Evolutionary conservation across 1,140 invertebrate genomes (phyloP).

Genomic region (Drosophila mayri): DNA sequence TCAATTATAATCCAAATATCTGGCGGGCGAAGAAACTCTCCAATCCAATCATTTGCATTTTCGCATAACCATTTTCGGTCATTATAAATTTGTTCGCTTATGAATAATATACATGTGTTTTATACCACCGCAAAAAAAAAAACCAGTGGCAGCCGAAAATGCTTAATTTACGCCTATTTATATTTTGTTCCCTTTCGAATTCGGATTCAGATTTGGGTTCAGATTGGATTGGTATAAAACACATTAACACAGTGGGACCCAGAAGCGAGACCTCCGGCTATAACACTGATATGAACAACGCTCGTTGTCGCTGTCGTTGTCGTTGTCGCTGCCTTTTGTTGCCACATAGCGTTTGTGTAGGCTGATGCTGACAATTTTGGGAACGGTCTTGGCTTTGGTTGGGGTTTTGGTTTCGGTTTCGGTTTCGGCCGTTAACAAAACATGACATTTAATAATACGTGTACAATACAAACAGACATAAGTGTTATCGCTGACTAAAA

Average conservation of each 20-base stretch:
- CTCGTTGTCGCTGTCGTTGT: conserved; percentile 62
- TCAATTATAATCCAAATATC: conserved; percentile 35
- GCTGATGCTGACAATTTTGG: conserved; percentile 78
- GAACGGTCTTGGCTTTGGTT: conserved; percentile 54
- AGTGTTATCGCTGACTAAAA: conserved; percentile 82
- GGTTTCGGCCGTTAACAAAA: conserved; percentile 79
- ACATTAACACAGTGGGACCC: conserved; percentile 73
- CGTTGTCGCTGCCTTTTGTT: conserved; percentile 34
- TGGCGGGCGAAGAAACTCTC: conserved; percentile 5
- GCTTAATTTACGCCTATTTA: conserved; percentile 60
- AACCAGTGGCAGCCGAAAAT: conserved; percentile 61
- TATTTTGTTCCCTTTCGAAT: conserved; percentile 47
- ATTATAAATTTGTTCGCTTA: conserved; percentile 45
- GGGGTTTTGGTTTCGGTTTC: conserved; percentile 35
- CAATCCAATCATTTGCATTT: conserved; percentile 15
- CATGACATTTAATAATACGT: conserved; percentile 82
- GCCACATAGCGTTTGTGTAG: conserved; percentile 43
- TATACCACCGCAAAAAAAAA: conserved; percentile 24
- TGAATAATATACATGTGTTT: conserved; percentile 52
- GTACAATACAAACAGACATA: conserved; percentile 77
- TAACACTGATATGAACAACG: conserved; percentile 65
- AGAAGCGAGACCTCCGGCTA: conserved; percentile 61
- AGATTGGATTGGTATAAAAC: conserved; percentile 59
- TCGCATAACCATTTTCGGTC: conserved; percentile 22
- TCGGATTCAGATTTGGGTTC: conserved; percentile 16